A percentile compares a stretch with the other conserved stretches of the same genome.
These are phyloP conservation scores for Nomada ferruginata DNA, from an alignment of 2,888 invertebrate species.

Conservation along the genomic window DNA sequence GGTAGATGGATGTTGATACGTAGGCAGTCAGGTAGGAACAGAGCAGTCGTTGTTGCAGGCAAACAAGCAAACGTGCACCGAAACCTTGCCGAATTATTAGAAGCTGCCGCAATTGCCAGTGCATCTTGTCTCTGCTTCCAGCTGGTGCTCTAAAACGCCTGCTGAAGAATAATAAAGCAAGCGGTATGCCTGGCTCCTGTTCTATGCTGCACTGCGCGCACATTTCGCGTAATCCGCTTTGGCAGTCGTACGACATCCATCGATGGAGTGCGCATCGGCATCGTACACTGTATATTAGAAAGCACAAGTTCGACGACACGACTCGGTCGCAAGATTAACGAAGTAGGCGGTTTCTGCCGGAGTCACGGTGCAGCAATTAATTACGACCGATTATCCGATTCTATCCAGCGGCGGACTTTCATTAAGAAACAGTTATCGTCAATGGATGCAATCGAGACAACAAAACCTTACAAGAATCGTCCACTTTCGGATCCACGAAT, in stretches of 20 bases:
- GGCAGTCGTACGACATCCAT: conserved; percentile 12
- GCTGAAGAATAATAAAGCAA: neutral
- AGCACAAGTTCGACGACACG: conserved; percentile 43
- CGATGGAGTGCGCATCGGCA: neutral
- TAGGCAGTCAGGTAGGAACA: conserved; percentile 33
- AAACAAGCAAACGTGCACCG: conserved; percentile 31
- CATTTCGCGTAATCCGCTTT: conserved; percentile 11
- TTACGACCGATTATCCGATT: conserved; percentile 54
- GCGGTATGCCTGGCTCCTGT: neutral
- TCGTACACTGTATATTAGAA: neutral
- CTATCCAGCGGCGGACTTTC: conserved; percentile 14
- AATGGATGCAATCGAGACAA: neutral
- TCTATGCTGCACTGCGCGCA: neutral
- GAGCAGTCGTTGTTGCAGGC: conserved; percentile 34
- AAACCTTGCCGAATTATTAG: conserved; percentile 18
- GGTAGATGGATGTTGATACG: conserved; percentile 32
- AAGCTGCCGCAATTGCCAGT: conserved; percentile 1
- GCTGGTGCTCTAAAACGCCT: conserved; percentile 9
- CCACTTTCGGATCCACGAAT: neutral
- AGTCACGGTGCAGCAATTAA: conserved; percentile 36
- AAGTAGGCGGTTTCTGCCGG: conserved; percentile 21
- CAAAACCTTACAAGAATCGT: neutral
- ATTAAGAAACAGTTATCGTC: conserved; percentile 8
- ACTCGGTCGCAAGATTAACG: conserved; percentile 34
- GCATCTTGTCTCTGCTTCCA: neutral